Conservation (phyloP, 2,113 vertebrate species). For the Spizaetus ornatus region DNA sequence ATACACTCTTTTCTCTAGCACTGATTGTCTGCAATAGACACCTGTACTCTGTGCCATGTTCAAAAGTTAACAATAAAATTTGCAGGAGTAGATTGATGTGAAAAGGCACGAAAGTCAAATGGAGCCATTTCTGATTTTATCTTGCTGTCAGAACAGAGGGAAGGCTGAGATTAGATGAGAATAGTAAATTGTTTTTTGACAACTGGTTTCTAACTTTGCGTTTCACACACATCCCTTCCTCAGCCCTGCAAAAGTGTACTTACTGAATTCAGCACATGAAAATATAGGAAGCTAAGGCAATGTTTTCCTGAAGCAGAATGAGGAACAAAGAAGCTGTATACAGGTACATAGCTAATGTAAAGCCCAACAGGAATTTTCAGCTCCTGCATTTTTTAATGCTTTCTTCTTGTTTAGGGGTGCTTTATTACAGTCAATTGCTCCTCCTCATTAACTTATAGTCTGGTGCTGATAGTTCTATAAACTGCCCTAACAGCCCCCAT, state of each 20-base stretch:
- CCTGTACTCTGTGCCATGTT: neutral
- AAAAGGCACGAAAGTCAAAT: constrained; percentile 33
- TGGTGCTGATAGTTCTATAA: constrained; percentile 33
- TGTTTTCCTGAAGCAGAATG: constrained; percentile 35
- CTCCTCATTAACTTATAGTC: constrained; percentile 37
- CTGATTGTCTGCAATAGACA: neutral
- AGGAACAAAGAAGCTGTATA: neutral
- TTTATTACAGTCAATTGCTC: constrained; percentile 37
- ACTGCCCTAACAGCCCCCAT: constrained; percentile 45
- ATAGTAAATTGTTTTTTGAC: constrained; percentile 47
- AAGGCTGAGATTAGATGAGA: constrained; percentile 27
- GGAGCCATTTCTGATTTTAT: constrained; percentile 33
- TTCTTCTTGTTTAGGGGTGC: constrained; percentile 25
- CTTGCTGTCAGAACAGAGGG: constrained; percentile 35
- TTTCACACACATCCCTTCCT: neutral
- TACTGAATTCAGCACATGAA: neutral
- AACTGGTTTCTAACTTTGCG: constrained; percentile 9
- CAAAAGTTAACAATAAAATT: neutral
- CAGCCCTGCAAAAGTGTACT: neutral
- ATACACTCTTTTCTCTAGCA: neutral
- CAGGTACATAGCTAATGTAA: constrained; percentile 16
- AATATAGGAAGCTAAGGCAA: neutral
- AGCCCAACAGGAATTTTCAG: neutral
- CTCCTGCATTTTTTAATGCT: constrained; percentile 23
- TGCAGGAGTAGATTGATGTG: neutral